Base-by-base conservation (phyloP, 2,797 vertebrate species). In the Xyrichtys novacula region DNA sequence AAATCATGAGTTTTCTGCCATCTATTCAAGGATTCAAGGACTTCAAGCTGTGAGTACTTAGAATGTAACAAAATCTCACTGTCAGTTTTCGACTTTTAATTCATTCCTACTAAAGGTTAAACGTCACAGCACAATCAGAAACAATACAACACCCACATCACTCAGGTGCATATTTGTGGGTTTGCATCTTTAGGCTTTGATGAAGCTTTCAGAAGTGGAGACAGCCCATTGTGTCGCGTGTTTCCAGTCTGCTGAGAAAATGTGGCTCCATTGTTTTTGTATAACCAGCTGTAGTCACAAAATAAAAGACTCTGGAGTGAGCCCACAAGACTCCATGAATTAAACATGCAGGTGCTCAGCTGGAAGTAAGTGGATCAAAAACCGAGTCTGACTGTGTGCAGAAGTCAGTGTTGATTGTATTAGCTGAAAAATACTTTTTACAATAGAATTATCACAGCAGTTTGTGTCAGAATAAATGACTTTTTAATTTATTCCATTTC, bases 321-420 rank as follows among this genome's bases (percentile, higher is more conserved):
- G 71, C 65, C 65, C 69, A 53, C 65, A 72, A 65, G 69, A 52
- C 26, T 19, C 58, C 61, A 90, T 89, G 82, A 92, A 92, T 91
- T 87, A 93, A 91, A 89, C 82, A 91, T 88, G 71, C 65, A 58
- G 74, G 52, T 56, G 61, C 72, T 83, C 72, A 53, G 80, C 78
- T 83, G 66, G 84, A 85, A 76, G 83, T 63, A 29, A 53, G 75
- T 54, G 54, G 70, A 84, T 89, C 61, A 74, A 78, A 79, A 83
- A 72, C 57, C 56, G 43, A 74, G 49, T 3, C 49, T 64, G 67
- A 43, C 62, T 66, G 29, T 80, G 72, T 71, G 63, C 60, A 71
- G 34, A 60, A 60, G 65, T 79, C 40, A 64, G 65, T 78, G 69
- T 63, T 80, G 73, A 83, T 81, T 73, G 34, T 62, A 62, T 53